These are phyloP conservation scores for Chaetodon auriga DNA, from an alignment of 2,113 vertebrate species.

Conservation along the genomic window DNA sequence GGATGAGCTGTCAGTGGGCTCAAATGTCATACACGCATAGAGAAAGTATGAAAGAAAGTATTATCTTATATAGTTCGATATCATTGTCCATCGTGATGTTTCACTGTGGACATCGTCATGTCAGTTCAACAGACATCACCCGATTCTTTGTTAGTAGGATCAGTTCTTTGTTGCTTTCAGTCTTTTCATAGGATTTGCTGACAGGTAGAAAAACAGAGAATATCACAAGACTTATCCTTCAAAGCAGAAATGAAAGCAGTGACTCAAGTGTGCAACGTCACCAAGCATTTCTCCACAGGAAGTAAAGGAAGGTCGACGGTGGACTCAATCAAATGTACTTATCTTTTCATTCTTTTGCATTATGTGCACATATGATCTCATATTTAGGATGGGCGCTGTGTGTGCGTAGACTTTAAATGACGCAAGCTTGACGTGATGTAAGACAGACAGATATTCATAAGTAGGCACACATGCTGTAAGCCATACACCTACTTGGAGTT, in stretches of 20 bases:
- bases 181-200: constrained; percentile 19
- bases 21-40: too few relatives aligned
- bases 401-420: not conserved
- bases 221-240: constrained; percentile 14
- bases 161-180: not conserved
- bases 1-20: too few relatives aligned
- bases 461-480: not conserved
- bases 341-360: not conserved
- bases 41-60: too few relatives aligned
- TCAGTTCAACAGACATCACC: too few relatives aligned
- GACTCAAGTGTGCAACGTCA: constrained; percentile 39
- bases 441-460: not conserved
- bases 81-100: too few relatives aligned
- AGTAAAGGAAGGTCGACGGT: not conserved
- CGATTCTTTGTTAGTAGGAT: not conserved
- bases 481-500: not conserved
- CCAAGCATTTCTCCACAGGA: not conserved
- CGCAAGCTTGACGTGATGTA: not conserved
- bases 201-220: not conserved
- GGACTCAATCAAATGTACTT: not conserved
- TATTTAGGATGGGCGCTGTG: too few relatives aligned
- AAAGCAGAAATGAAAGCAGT: constrained; percentile 65
- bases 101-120: too few relatives aligned
- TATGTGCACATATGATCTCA: not conserved
- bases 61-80: too few relatives aligned